Conservation (phyloP, 1,140 invertebrate genomes). For the Teleopsis dalmanni region DNA sequence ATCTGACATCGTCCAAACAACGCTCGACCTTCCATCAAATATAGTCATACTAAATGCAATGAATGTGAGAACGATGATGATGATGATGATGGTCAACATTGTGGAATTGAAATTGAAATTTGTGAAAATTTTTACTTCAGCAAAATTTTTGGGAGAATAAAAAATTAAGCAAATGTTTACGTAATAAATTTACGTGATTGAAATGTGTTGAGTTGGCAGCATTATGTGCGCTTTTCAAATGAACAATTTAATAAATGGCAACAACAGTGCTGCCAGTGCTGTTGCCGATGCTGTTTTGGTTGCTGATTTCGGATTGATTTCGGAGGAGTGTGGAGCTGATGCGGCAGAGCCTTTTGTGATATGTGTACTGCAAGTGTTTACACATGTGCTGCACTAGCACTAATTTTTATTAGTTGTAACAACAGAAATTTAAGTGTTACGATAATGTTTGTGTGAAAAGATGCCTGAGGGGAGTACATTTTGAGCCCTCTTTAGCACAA, state of each 20-base stretch:
- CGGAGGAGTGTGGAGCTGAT: not conserved
- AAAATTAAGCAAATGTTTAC: constrained; percentile 44
- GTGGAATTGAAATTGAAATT: too few relatives aligned
- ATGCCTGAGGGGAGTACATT: constrained; percentile 4
- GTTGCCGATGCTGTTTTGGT: too few relatives aligned
- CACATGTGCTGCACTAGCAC: not conserved
- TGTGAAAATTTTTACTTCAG: too few relatives aligned
- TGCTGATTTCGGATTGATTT: not conserved
- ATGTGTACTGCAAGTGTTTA: not conserved
- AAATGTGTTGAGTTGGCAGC: constrained; percentile 25
- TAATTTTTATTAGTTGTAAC: constrained; percentile 7
- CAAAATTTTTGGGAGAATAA: too few relatives aligned
- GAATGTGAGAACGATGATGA: too few relatives aligned
- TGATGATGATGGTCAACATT: too few relatives aligned
- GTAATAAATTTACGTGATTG: constrained; percentile 45
- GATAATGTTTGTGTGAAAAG: not conserved
- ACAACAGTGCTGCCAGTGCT: too few relatives aligned
- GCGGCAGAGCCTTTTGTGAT: not conserved
- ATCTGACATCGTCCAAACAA: too few relatives aligned
- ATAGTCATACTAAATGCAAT: too few relatives aligned
- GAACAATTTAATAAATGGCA: not conserved
- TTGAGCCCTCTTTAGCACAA: not conserved
- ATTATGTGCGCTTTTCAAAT: not conserved
- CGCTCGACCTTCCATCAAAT: too few relatives aligned
- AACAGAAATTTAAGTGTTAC: constrained; percentile 2